phyloP scores from a whole-genome alignment of 2,113 vertebrate species.

The Petrocephalus zakoni region DNA sequence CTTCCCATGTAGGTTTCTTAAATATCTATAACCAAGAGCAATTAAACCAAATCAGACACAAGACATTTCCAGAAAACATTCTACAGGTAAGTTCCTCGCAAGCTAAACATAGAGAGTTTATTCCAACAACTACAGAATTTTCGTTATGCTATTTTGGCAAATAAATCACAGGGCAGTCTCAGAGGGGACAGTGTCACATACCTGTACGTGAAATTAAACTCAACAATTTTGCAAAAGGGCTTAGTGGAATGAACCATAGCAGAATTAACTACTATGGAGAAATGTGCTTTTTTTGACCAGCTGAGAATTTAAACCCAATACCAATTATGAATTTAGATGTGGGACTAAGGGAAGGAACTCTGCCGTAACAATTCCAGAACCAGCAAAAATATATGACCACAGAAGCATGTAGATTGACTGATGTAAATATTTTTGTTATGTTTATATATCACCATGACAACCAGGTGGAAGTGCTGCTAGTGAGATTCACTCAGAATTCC shows the following conservation, averaged over 20 bases:
- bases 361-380: background rate
- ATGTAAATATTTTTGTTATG: background rate
- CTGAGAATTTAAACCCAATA: background rate
- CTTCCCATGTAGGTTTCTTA: slow-evolving; percentile 21
- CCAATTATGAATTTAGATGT: background rate
- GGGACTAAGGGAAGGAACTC: background rate
- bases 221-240: background rate
- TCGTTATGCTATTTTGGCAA: background rate
- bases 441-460: background rate
- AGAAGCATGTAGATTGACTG: background rate
- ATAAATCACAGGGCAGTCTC: background rate
- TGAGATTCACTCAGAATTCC: background rate
- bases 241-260: background rate
- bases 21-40: background rate
- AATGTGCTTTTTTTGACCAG: background rate
- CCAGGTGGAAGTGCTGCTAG: background rate
- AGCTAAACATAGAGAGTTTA: background rate
- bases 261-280: background rate
- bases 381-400: background rate
- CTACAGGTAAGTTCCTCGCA: background rate
- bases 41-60: background rate
- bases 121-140: background rate
- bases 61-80: background rate
- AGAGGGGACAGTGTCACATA: background rate
- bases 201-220: slow-evolving; percentile 1